Evolutionary conservation across 2,797 vertebrate species (phyloP).

Genomic region (Petrocephalus sullivani): DNA sequence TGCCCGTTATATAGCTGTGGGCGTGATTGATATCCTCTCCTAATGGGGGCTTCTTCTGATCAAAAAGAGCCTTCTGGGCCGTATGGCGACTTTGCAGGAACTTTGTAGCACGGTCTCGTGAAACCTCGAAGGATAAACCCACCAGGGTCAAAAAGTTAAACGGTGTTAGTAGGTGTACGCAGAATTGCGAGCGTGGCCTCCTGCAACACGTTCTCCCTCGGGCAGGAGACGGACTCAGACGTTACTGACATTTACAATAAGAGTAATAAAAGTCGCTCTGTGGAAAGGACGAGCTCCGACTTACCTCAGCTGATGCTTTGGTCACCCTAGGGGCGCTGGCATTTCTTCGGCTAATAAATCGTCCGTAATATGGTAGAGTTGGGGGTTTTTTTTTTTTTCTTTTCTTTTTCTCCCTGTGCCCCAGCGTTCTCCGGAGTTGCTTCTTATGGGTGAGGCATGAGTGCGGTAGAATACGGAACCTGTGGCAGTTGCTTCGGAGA

Average conservation of each 20-base stretch:
- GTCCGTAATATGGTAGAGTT: neutral
- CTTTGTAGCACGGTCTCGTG: neutral
- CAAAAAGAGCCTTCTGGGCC: neutral
- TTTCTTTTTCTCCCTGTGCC: neutral
- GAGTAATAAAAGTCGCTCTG: neutral
- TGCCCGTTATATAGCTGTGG: neutral
- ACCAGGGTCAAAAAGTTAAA: neutral
- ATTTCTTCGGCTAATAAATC: neutral
- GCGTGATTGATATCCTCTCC: neutral
- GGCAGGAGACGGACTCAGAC: neutral
- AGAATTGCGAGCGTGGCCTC: neutral
- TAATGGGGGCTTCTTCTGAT: neutral
- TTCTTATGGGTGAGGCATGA: slow-evolving; percentile 12
- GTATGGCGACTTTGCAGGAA: neutral
- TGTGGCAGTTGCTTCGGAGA: slow-evolving; percentile 35
- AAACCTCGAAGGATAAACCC: neutral
- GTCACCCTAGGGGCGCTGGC: neutral
- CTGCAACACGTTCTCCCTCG: neutral
- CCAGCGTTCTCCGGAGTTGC: slow-evolving; percentile 27
- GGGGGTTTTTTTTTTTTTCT: neutral
- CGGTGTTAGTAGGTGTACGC: neutral
- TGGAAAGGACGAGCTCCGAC: slow-evolving; percentile 14
- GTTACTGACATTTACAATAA: neutral
- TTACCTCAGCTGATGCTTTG: slow-evolving; percentile 25
- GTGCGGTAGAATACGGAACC: slow-evolving; percentile 35